A percentile compares a stretch with the other conserved stretches of the same genome.
Conservation (phyloP, 2,888 invertebrate genomes). For the Drosophila robusta region DNA sequence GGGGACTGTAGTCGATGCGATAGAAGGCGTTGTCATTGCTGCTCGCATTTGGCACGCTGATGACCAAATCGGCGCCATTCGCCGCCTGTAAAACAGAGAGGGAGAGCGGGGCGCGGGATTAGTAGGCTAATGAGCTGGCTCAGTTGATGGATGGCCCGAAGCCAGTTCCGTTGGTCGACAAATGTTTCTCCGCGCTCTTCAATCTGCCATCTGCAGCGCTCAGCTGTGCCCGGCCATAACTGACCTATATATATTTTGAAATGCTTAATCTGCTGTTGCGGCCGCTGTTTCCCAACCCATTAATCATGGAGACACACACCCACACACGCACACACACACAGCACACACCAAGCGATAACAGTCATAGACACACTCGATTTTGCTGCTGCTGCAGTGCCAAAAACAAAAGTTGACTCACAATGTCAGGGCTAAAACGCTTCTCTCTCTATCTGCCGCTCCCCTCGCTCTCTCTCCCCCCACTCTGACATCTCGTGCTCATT, state of each 20-base stretch:
- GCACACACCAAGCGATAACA: conserved; percentile 6
- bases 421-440: conserved; percentile 41
- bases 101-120: conserved; percentile 13
- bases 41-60: conserved; percentile 94
- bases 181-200: background rate
- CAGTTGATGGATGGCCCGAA: conserved; percentile 10
- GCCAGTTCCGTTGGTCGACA: background rate
- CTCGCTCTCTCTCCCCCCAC: background rate
- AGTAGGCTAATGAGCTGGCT: conserved; percentile 2
- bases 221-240: conserved; percentile 19
- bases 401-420: conserved; percentile 41
- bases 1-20: conserved; percentile 94
- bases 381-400: conserved; percentile 20
- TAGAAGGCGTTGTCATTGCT: conserved; percentile 91
- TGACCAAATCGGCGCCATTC: conserved; percentile 92
- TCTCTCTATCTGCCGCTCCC: background rate
- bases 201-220: background rate
- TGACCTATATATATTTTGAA: conserved; percentile 60
- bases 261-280: conserved; percentile 18
- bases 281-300: conserved; percentile 39
- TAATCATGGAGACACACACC: conserved; percentile 35
- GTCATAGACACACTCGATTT: conserved; percentile 5
- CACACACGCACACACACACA: conserved; percentile 7
- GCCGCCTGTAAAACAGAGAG: conserved; percentile 82
- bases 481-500: conserved; percentile 34